Base-by-base conservation (phyloP, 2,797 vertebrate species). In the Zalophus californianus region DNA sequence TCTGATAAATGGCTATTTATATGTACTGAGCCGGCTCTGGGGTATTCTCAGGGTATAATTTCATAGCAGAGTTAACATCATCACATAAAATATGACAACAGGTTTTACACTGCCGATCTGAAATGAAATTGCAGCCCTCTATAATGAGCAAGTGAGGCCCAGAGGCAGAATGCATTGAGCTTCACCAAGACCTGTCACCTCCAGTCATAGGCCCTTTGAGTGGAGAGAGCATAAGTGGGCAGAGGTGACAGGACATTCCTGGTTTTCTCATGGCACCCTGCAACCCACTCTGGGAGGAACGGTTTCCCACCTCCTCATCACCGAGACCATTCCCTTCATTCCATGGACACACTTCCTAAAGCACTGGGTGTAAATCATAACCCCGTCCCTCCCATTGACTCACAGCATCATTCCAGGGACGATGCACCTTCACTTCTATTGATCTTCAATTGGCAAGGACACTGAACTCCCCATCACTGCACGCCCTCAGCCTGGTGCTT, bases 1-100 rank as follows among this genome's bases (percentile, higher is more conserved):
- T 85, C 84, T 98, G 96, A 98, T 97, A 97, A 98, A 98, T 84
- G 96, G 32, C 70, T 96, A 90, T 96, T 97, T 98, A 95, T 78
- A n/a, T 66, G 64, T 79, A 44, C 62, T 93, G 84, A 72, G 88
- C 97, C 41, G 7, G 86, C 95, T 96, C 96, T 0, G 0, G 60
- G 95, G 96, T 97, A 79, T 98, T 95, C 97, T 96, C 97, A 85
- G 72, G 87, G 88, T 20, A 15, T 93, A 93, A 96, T 98, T 98
- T 97, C 96, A 95, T 96, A 96, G 91, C 89, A 97, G 96, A 91
- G 91, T 94, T 97, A 98, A 96, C 87, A 94, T 96, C 5, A 0
- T 90, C 94, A 78, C 78, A 86, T 95, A 93, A 96, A 98, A 79
- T 73, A 96, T 96, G 95, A 96, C 92, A 97, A 82, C 66, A 77